Base-by-base conservation (phyloP, 2,888 invertebrate species). In the Tyria jacobaeae region DNA sequence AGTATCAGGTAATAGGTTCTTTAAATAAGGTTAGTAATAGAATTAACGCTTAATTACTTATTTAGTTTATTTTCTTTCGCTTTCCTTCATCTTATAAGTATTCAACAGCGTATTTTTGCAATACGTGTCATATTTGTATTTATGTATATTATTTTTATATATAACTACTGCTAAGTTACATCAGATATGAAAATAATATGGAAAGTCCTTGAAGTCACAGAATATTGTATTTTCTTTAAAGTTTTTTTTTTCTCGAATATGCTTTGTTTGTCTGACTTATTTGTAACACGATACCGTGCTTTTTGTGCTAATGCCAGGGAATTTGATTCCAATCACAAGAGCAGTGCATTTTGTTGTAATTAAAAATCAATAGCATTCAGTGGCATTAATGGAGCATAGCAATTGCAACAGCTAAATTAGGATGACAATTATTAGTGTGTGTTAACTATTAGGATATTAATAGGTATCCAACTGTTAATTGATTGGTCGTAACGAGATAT, bases 1-100 rank as follows among this genome's bases (percentile, higher is more conserved):
- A 60, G 62, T 60, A 54, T 58, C n/a, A 44, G 12, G 21, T 44
- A 44, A 31, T 34, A 21, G 14, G 4, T 51, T 6, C 24, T 15
- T 21, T 44, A 44, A 10, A 4, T 0, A 21, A 35, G 21, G 21
- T 21, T 21, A 35, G 6, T 12, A 1, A 51, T 24, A 35, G 35
- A 35, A 15, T 51, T 21, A 27, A 21, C 21, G 21, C 21, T 44
- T 21, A 10, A 21, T 21, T 21, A 10, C 6, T n/a, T 17, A n/a
- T 6, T 39, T 39, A 3, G 5, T 21, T 17, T 12, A 12, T 34
- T 31, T 50, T 5, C 6, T 50, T 50, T 31, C 34, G 17, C 14
- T 21, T 17, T 31, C 27, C 27, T 31, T 31, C 3, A 31, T 31
- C 3, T 14, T 15, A 6, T n/a, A 5, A 15, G 2, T 41, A 39